Conservation (phyloP, 2,797 vertebrate genomes). For the Echeneis naucrates region DNA sequence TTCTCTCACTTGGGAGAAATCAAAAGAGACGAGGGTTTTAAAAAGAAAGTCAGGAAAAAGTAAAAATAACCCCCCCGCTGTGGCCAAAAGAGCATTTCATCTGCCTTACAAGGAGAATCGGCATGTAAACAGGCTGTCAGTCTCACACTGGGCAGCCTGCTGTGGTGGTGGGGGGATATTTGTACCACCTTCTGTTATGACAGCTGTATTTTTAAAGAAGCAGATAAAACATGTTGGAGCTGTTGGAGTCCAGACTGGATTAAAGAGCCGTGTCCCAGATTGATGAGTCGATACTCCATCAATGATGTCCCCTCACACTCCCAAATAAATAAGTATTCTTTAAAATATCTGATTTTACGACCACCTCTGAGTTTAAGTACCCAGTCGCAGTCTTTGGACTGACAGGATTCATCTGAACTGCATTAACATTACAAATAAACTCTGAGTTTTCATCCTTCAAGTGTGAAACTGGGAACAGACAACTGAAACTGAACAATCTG, state of each 20-base stretch:
- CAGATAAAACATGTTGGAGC: neutral
- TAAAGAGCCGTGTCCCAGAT: too few species aligned
- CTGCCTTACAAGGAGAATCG: conserved; percentile 61
- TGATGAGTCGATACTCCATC: too few species aligned
- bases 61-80: conserved; percentile 49
- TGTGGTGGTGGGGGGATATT: neutral
- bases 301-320: too few species aligned
- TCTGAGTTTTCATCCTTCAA: neutral
- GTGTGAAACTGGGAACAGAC: neutral
- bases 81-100: conserved; percentile 51
- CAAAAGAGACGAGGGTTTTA: conserved; percentile 17
- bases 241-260: too few species aligned
- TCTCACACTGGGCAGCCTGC: conserved; percentile 21
- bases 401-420: conserved; percentile 3
- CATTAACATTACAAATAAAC: neutral
- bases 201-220: neutral
- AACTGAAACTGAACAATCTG: neutral
- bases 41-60: conserved; percentile 52
- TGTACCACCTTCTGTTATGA: neutral
- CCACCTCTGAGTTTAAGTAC: neutral
- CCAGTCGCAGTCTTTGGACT: neutral
- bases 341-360: too few species aligned
- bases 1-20: conserved; percentile 28
- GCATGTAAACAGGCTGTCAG: conserved; percentile 58
- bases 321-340: too few species aligned